A percentile compares a stretch with the other conserved stretches of the same genome.
phyloP scores from a whole-genome alignment of 1,140 invertebrate genomes.

The Antheraea mylitta region DNA sequence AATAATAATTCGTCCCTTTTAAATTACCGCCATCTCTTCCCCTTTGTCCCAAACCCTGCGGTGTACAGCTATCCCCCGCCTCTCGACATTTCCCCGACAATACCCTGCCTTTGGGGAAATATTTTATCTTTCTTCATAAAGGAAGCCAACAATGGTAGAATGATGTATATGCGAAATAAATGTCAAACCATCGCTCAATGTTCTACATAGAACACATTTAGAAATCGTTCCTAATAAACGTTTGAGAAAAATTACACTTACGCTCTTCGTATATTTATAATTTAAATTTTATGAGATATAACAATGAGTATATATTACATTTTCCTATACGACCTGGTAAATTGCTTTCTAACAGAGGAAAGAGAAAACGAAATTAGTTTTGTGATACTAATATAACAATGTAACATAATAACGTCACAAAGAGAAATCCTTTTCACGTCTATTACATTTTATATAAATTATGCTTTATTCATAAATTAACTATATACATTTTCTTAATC shows the following conservation, averaged over 20 bases:
- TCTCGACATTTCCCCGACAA: conserved; percentile 61
- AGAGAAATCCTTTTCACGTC: neutral
- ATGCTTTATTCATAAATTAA: neutral
- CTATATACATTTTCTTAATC: too few species aligned
- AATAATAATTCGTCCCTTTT: too few species aligned
- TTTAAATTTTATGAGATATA: neutral
- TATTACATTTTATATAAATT: neutral
- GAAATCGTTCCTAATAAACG: conserved; percentile 29
- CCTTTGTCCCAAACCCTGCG: conserved; percentile 17
- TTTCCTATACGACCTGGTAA: neutral
- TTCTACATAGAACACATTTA: conserved; percentile 35
- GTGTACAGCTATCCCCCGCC: conserved; percentile 29
- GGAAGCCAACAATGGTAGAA: conserved; percentile 58
- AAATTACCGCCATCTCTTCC: conserved; percentile 16
- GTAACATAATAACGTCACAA: neutral
- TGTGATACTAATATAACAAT: neutral
- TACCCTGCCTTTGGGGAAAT: conserved; percentile 58
- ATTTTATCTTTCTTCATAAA: conserved; percentile 74
- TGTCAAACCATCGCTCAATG: conserved; percentile 63
- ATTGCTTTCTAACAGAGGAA: neutral
- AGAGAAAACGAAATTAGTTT: neutral
- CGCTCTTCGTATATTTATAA: neutral
- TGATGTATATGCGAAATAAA: conserved; percentile 69
- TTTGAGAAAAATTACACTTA: conserved; percentile 1
- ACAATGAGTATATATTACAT: neutral